phyloP scores from a whole-genome alignment of 53 echinoderm and acorn worm genomes.

The Hippasteria phrygiana region DNA sequence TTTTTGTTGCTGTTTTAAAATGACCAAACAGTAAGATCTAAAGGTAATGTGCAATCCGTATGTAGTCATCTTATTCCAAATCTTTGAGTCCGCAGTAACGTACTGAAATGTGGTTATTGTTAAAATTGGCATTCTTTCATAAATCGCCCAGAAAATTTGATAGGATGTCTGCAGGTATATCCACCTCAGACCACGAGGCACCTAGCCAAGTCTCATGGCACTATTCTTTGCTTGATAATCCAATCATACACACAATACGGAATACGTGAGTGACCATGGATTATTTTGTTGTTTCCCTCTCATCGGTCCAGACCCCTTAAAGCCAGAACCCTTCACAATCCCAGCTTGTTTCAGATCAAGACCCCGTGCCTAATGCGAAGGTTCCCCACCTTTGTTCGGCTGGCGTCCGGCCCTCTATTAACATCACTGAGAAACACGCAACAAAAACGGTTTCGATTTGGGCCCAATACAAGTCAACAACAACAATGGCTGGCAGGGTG shows the following conservation, averaged over 20 bases:
- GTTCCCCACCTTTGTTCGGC: neutral
- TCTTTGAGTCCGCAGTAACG: too few relatives aligned
- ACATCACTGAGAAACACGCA: neutral
- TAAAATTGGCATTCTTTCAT: too few relatives aligned
- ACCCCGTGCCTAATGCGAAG: conserved; percentile 6
- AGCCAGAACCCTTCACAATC: neutral
- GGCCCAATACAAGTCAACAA: conserved; percentile 1
- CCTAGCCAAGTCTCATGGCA: neutral
- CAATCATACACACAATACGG: neutral
- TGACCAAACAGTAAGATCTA: too few relatives aligned
- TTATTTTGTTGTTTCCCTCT: neutral
- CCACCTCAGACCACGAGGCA: neutral
- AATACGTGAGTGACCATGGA: neutral
- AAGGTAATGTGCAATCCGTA: too few relatives aligned
- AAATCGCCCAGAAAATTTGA: neutral
- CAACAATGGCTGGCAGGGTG: conserved; percentile 13
- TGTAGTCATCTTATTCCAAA: too few relatives aligned
- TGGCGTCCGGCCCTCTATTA: conserved; percentile 4
- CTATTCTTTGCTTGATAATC: neutral
- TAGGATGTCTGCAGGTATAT: neutral
- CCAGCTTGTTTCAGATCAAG: conserved; percentile 34
- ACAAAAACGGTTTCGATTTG: neutral
- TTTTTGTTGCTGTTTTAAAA: too few relatives aligned
- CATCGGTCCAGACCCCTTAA: neutral
- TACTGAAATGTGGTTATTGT: neutral